Evolutionary conservation across 2,113 vertebrate genomes (phyloP), one percentile per base, ranked within the genome.

Genomic region (Plotosus lineatus): DNA sequence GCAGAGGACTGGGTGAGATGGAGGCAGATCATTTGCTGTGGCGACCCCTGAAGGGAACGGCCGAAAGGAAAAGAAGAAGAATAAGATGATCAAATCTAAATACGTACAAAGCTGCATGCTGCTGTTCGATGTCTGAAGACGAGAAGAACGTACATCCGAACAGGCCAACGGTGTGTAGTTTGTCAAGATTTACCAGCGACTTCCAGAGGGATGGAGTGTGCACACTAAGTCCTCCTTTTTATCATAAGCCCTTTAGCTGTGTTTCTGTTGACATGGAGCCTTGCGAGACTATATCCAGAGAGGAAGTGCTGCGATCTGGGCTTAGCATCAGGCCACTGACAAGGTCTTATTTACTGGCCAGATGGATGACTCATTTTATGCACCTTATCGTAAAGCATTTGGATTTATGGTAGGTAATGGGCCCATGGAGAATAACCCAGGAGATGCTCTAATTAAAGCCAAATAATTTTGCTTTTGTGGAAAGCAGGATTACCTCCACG

Each of bases 351-450:
- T 94, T 93, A 93, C 90, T 87, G 89, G 90, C 87, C 86, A 91
- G 90, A 93, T 93, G 91, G 90, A 92, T 92, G 91, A 90, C 87
- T 93, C 91, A 89, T 92, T 93, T 94, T 92, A 93, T 90, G 90
- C 90, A 89, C 89, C 91, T 93, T 89, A 93, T 93, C 91, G 90
- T 94, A 94, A 94, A 93, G 86, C 92, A 92, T 90, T 21, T 84
- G 92, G 91, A 94, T 93, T 93, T 94, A 94, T 92, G 38, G 85
- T 80, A 82, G 85, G 82, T 89, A 93, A 92, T 89, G 86, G 92
- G 91, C 87, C 89, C 42, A 88, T 82, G 87, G 90, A 91, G 89
- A 89, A 89, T 90, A 90, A 90, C 90, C 87, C 90, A 73, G 76
- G 87, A 91, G 91, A 91, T 83, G 84, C 87, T 85, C 88, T 91